phyloP scores from a whole-genome alignment of 2,888 invertebrate genomes.

The Drosophila austrosaltans region DNA sequence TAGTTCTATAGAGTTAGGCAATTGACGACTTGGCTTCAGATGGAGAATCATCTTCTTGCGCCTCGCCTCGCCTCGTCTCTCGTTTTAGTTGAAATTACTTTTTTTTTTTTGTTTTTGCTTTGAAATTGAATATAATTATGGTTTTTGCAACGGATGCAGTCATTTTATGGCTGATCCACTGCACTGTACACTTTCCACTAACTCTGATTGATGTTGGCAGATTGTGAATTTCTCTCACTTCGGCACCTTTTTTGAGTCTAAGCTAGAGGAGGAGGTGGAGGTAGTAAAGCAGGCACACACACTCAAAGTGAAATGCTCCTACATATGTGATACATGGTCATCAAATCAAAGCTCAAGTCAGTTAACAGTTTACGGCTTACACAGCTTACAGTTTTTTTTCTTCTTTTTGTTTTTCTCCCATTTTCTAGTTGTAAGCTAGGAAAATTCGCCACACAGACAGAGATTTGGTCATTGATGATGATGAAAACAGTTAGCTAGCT shows the following conservation, averaged over 20 bases:
- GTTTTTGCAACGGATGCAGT: slow-evolving; percentile 76
- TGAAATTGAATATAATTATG: slow-evolving; percentile 71
- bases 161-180: slow-evolving; percentile 60
- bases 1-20: slow-evolving; percentile 48
- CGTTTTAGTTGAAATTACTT: slow-evolving; percentile 62
- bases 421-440: too few species aligned
- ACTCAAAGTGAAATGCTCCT: slow-evolving; percentile 68
- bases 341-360: slow-evolving; percentile 50
- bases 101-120: slow-evolving; percentile 52
- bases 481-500: slow-evolving; percentile 6
- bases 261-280: slow-evolving; percentile 18
- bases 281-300: too few species aligned
- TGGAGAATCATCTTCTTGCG: background rate
- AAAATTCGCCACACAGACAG: background rate
- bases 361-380: slow-evolving; percentile 6
- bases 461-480: slow-evolving; percentile 10
- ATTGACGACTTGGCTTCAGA: slow-evolving; percentile 33
- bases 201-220: slow-evolving; percentile 19
- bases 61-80: slow-evolving; percentile 8
- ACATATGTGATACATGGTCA: slow-evolving; percentile 46
- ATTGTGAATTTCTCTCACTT: slow-evolving; percentile 65
- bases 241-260: slow-evolving; percentile 43
- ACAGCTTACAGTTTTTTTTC: background rate
- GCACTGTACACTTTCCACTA: slow-evolving; percentile 7
- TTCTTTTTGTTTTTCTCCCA: too few species aligned